Base-by-base conservation (phyloP, 1,140 invertebrate species). In the Spodoptera litura region DNA sequence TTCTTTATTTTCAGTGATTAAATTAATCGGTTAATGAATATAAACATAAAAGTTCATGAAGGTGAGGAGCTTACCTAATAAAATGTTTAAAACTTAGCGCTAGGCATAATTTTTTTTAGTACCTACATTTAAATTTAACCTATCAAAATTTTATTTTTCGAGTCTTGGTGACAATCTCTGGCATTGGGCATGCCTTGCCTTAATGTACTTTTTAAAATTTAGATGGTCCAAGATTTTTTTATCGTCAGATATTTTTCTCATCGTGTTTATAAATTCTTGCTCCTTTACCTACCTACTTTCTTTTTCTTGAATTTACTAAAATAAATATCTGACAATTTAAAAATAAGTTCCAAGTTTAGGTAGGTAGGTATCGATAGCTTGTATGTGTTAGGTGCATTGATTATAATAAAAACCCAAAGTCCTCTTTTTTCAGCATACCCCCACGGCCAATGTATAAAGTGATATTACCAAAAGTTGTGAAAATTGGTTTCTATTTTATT, bases 401-500 rank as follows among this genome's bases (percentile, higher is more conserved):
- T 53, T 70, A 31, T 53, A 53, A 10, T 70, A 70, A 70, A 68
- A 52, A 64, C 15, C 15, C 38, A 31, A 61, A 51, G 58, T 49
- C 66, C 76, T 81, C 79, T 79, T 62, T 64, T 93, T 93, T 73
- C 91, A 94, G 92, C 3, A 27, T 92, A 11, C 91, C 88, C 3
- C 86, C 70, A 13, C 83, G 55, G 53, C 87, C 92, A 15, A 74
- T 78, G 25, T 87, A 87, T 81, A 59, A 70, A 15, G 75, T 90
- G 10, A 15, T 90, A 55, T 20, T 93, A 15, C 62, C 68, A 38
- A 92, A 88, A 82, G 90, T 86, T 74, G n/a, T 94, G 35, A 93
- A 91, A 80, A 87, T 81, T 35, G 85, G 88, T 53, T 90, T 92
- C 88, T 91, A 89, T 70, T 94, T 93, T 83, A 70, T 91, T 35